A percentile compares a stretch with the other conserved stretches of the same genome.
Conservation (phyloP, 2,113 vertebrate genomes). For the Odobenus rosmarus region DNA sequence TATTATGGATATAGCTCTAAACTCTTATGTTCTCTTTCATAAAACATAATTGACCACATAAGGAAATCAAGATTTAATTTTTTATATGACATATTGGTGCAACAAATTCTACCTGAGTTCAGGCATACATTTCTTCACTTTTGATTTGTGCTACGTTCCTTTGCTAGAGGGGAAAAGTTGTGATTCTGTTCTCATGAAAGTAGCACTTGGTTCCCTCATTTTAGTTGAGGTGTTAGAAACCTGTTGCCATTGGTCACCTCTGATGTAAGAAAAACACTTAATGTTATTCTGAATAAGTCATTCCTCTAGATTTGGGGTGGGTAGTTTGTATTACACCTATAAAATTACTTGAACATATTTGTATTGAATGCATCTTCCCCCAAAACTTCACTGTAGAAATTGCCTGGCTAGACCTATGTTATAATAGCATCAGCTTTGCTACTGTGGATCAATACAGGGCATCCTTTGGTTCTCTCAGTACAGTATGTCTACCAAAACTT, state of each 20-base stretch:
- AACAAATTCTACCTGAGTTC: background rate
- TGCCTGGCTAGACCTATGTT: background rate
- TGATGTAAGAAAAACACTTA: background rate
- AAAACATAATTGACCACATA: background rate
- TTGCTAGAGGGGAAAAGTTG: background rate
- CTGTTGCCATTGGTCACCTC: background rate
- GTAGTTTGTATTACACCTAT: background rate
- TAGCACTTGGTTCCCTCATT: background rate
- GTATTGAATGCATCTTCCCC: background rate
- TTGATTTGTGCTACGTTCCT: background rate
- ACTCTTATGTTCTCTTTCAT: background rate
- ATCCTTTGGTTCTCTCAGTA: background rate
- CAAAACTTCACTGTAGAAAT: background rate
- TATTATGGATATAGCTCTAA: background rate
- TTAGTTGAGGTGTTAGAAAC: background rate
- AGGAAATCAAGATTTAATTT: background rate
- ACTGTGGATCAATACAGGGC: fast-evolving
- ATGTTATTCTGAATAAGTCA: background rate
- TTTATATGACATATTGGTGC: background rate
- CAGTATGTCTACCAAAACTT: background rate
- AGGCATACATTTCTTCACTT: constrained; percentile 1
- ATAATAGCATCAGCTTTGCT: background rate
- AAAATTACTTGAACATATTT: background rate
- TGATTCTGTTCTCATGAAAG: background rate
- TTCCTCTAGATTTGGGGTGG: background rate